Percentiles rank a stretch among this genome's conserved stretches.
Conservation (phyloP, 2,888 invertebrate genomes). For the Cheilosia soror region DNA sequence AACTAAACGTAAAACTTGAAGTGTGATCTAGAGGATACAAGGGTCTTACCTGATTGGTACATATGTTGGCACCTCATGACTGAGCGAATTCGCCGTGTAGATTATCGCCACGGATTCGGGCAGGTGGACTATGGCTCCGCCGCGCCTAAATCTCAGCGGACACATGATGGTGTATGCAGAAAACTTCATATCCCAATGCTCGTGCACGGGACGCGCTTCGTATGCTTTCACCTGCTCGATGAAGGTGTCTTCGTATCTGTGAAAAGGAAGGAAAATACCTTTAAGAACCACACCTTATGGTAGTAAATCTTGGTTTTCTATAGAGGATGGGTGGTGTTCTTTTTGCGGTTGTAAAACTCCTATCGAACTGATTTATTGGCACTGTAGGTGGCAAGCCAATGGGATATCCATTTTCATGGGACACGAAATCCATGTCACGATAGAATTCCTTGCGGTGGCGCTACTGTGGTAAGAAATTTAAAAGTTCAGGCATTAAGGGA, state of each 20-base stretch:
- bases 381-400: slow-evolving; percentile 69
- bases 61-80: slow-evolving; percentile 80
- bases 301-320: slow-evolving; percentile 62
- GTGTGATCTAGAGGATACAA: slow-evolving; percentile 39
- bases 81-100: slow-evolving; percentile 79
- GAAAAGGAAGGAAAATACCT: neutral
- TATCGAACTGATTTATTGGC: slow-evolving; percentile 74
- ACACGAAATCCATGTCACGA: slow-evolving; percentile 72
- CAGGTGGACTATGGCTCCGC: slow-evolving; percentile 75
- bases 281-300: slow-evolving; percentile 58
- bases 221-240: slow-evolving; percentile 79
- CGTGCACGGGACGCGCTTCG: slow-evolving; percentile 83
- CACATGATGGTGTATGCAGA: slow-evolving; percentile 83
- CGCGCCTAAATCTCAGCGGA: slow-evolving; percentile 76
- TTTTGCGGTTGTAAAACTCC: slow-evolving; percentile 58
- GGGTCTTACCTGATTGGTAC: slow-evolving; percentile 80
- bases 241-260: slow-evolving; percentile 79
- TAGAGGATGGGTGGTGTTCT: neutral
- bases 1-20: slow-evolving; percentile 60
- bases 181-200: slow-evolving; percentile 84
- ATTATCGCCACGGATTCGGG: slow-evolving; percentile 81
- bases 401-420: slow-evolving; percentile 72
- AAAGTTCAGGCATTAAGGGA: slow-evolving; percentile 64
- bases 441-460: slow-evolving; percentile 48
- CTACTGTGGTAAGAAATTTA: slow-evolving; percentile 65